Percentiles rank a stretch among this genome's conserved stretches.
Conservation (phyloP, 2,797 vertebrate genomes). For the Sebastes minor region DNA sequence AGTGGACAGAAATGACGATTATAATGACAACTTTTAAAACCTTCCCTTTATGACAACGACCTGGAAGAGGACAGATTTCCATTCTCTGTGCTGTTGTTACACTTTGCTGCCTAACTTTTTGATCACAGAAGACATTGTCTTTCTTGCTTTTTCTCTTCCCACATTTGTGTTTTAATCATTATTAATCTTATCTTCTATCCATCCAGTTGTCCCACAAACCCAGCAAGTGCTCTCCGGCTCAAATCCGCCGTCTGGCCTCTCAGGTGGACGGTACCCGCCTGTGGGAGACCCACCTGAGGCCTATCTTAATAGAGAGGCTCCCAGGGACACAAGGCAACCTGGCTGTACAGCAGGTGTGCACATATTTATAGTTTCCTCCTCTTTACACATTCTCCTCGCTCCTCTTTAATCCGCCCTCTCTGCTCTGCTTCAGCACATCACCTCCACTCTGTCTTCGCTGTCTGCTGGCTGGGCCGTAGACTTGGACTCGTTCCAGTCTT, state of each 20-base stretch:
- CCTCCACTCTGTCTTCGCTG: constrained; percentile 77
- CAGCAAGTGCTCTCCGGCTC: constrained; percentile 77
- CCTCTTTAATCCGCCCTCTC: background rate
- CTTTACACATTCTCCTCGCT: background rate
- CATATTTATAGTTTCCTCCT: background rate
- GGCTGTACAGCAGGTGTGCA: constrained; percentile 84
- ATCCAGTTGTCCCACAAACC: constrained; percentile 81
- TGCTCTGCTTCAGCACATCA: constrained; percentile 83
- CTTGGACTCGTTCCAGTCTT: constrained; percentile 84
- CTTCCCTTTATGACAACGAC: background rate
- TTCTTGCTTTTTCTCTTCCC: background rate
- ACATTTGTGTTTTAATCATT: background rate
- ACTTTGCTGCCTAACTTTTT: background rate
- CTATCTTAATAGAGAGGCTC: constrained; percentile 86
- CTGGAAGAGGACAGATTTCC: background rate
- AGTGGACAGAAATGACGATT: background rate
- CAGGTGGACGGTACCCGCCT: constrained; percentile 84
- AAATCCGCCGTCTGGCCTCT: constrained; percentile 80
- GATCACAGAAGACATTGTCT: background rate
- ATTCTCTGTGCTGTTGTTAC: background rate
- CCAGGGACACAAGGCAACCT: constrained; percentile 86
- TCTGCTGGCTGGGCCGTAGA: constrained; percentile 87
- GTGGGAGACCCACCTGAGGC: constrained; percentile 85
- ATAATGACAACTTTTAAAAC: background rate
- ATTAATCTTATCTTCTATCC: background rate